A percentile compares a stretch with the other conserved stretches of the same genome.
phyloP scores from a whole-genome alignment of 2,797 vertebrate genomes.

The Nothura maculosa region DNA sequence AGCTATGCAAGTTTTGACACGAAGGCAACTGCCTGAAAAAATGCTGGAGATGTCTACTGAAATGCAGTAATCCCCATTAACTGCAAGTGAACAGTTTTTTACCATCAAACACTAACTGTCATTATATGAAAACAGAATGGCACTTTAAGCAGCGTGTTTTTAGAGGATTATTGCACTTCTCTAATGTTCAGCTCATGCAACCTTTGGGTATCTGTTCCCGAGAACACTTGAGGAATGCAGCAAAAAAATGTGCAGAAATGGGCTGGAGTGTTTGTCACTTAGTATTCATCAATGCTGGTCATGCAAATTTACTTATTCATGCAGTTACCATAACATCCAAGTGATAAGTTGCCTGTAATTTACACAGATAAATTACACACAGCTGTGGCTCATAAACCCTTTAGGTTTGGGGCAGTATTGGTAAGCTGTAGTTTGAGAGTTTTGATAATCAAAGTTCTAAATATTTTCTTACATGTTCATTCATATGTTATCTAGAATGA shows the following conservation, averaged over 20 bases:
- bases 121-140: background rate
- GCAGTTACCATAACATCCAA: slow-evolving; percentile 38
- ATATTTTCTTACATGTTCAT: background rate
- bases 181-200: background rate
- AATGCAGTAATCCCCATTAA: background rate
- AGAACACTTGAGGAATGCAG: background rate
- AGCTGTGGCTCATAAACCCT: slow-evolving; percentile 40
- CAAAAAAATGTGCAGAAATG: background rate
- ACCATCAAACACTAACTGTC: background rate
- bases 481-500: background rate
- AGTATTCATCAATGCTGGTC: slow-evolving; percentile 4
- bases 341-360: background rate
- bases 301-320: slow-evolving; percentile 37
- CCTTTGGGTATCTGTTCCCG: background rate
- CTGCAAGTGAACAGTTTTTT: background rate
- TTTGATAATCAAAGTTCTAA: background rate
- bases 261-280: background rate
- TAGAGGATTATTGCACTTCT: background rate
- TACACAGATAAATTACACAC: slow-evolving; percentile 16
- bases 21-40: background rate
- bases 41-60: background rate
- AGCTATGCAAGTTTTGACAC: background rate
- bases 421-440: background rate
- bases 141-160: background rate
- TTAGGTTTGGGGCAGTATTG: background rate